A percentile compares a stretch with the other conserved stretches of the same genome.
These are phyloP conservation scores for Acronicta psi DNA, from an alignment of 2,888 invertebrate species.

Conservation along the genomic window DNA sequence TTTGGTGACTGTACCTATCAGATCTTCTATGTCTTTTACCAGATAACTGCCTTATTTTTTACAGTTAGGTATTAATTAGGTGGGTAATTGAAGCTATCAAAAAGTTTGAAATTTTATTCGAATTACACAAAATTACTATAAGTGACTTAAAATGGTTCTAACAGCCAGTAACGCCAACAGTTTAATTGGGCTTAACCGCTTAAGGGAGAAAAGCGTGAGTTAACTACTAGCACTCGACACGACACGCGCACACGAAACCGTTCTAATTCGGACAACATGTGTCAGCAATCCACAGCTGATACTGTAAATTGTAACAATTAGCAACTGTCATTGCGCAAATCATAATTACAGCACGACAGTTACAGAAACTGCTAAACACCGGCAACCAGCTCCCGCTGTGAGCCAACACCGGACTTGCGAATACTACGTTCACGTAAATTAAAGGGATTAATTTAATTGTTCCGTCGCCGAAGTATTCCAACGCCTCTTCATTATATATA, in stretches of 20 bases:
- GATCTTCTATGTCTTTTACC: too few relatives aligned
- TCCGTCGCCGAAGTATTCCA: conserved; percentile 10
- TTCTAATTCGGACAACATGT: conserved; percentile 15
- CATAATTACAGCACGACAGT: conserved; percentile 35
- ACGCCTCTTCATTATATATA: conserved; percentile 9
- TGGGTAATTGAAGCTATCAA: not conserved
- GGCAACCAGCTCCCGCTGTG: conserved; percentile 36
- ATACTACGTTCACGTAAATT: conserved; percentile 30
- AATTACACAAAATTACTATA: conserved; percentile 2
- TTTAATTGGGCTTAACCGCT: conserved; percentile 26
- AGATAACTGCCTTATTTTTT: not conserved
- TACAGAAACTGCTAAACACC: conserved; percentile 33
- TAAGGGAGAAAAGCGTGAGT: conserved; percentile 33
- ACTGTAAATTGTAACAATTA: conserved; percentile 22
- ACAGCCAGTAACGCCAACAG: conserved; percentile 16
- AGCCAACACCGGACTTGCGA: conserved; percentile 39
- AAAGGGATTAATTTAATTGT: conserved; percentile 20
- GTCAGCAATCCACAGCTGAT: conserved; percentile 18
- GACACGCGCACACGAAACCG: conserved; percentile 26
- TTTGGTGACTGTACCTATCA: too few relatives aligned
- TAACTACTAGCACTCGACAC: conserved; percentile 43
- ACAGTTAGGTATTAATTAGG: not conserved
- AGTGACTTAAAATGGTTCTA: conserved; percentile 19
- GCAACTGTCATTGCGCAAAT: conserved; percentile 28
- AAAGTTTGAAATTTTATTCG: not conserved